Evolutionary conservation across 2,888 invertebrate genomes (phyloP).

Genomic region (Hesperia comma): DNA sequence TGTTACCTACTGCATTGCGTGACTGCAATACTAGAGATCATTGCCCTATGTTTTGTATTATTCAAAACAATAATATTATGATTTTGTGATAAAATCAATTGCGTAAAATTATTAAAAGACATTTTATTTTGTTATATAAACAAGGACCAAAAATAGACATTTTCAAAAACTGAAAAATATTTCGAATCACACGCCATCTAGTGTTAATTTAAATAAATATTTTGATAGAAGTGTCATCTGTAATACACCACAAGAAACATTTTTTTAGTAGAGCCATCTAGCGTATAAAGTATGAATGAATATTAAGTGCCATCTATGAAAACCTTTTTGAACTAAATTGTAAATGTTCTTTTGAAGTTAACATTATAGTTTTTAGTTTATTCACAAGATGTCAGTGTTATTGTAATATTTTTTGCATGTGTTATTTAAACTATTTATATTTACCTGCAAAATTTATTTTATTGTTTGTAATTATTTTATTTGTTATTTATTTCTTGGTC

Average conservation of each 20-base stretch:
- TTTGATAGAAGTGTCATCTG: conserved; percentile 7
- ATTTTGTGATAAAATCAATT: background rate
- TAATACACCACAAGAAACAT: background rate
- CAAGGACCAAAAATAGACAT: background rate
- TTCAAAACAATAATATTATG: conserved; percentile 8
- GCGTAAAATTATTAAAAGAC: conserved; percentile 1
- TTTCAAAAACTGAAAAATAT: no score
- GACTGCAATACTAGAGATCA: background rate
- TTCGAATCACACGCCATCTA: background rate
- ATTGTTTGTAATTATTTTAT: no score
- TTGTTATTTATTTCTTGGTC: no score
- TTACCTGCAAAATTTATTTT: no score
- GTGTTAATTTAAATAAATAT: background rate
- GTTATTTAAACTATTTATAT: no score
- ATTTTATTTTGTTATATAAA: conserved; percentile 1
- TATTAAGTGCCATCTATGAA: conserved; percentile 12
- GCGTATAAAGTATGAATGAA: background rate
- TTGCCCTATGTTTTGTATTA: conserved; percentile 5
- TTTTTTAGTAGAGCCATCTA: background rate
- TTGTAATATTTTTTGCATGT: background rate
- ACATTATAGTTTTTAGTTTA: background rate
- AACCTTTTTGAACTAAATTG: background rate
- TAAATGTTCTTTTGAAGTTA: no score
- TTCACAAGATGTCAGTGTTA: conserved; percentile 11
- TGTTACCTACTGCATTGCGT: no score